Evolutionary conservation across 2,797 vertebrate species (phyloP).

Genomic region (Pyrrhura leucotis): DNA sequence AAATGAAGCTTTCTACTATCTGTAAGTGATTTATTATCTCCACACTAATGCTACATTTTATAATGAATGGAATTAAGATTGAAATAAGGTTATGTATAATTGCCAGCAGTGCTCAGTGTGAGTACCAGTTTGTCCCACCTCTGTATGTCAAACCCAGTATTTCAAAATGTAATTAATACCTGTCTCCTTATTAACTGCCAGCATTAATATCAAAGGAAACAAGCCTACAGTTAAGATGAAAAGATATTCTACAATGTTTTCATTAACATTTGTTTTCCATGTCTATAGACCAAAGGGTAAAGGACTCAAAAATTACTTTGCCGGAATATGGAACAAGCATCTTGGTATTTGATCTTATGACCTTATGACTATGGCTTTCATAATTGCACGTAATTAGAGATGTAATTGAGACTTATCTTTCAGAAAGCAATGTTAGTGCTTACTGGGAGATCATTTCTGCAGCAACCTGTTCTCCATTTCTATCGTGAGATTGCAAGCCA

Average conservation of each 20-base stretch:
- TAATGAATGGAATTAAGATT: slow-evolving; percentile 48
- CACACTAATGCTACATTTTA: background rate
- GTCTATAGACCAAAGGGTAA: background rate
- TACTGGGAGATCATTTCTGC: background rate
- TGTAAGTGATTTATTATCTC: slow-evolving; percentile 47
- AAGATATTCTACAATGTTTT: background rate
- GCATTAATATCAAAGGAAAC: background rate
- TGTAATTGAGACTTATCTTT: background rate
- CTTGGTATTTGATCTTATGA: background rate
- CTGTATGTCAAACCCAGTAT: background rate
- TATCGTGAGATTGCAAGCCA: background rate
- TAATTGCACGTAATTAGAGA: background rate
- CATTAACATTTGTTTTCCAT: background rate
- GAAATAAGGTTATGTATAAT: slow-evolving; percentile 38
- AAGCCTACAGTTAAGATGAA: background rate
- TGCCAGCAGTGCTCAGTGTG: background rate
- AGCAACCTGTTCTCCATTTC: background rate
- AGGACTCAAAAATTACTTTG: background rate
- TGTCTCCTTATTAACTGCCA: slow-evolving; percentile 4
- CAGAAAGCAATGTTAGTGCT: background rate
- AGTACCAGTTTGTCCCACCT: background rate
- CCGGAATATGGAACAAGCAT: background rate
- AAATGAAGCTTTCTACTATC: slow-evolving; percentile 25
- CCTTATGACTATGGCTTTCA: background rate
- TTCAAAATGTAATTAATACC: slow-evolving; percentile 42